Conservation (phyloP, 64 coral and sea anemone species). For the Orbicella faveolata region DNA sequence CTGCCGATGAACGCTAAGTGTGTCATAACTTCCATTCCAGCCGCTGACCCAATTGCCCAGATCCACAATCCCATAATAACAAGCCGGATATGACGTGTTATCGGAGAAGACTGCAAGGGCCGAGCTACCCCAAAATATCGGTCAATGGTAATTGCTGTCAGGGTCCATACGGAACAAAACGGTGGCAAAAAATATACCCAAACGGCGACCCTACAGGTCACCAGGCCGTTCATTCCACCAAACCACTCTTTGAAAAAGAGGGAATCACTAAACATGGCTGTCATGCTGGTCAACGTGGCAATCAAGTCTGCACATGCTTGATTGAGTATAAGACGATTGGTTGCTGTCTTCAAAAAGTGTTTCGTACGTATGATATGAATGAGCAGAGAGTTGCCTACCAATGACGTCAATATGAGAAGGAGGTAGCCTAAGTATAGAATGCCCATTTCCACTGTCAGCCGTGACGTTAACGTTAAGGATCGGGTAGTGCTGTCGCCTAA, state of each 20-base stretch:
- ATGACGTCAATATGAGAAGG: not conserved
- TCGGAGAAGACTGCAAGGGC: not conserved
- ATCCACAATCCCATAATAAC: not conserved
- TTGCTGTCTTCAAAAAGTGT: not conserved
- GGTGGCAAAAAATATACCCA: not conserved
- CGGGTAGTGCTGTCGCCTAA: not conserved
- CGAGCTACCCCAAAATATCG: not conserved
- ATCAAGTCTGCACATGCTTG: not conserved
- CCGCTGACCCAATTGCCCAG: not conserved
- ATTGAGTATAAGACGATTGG: constrained; percentile 8
- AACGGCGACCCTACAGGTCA: not conserved
- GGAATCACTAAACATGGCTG: not conserved
- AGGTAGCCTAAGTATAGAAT: not conserved
- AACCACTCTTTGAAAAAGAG: not conserved
- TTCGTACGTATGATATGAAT: constrained; percentile 1
- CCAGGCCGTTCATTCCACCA: not conserved
- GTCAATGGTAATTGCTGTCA: not conserved
- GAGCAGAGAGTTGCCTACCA: not conserved
- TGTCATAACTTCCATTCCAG: not conserved
- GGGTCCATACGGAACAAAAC: not conserved
- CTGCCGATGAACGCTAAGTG: not conserved
- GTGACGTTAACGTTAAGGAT: not conserved
- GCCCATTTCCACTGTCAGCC: not conserved
- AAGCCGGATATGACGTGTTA: not conserved
- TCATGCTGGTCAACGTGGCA: not conserved